phyloP scores from a whole-genome alignment of 2,113 vertebrate species.

The Tretioscincus oriximinensis region DNA sequence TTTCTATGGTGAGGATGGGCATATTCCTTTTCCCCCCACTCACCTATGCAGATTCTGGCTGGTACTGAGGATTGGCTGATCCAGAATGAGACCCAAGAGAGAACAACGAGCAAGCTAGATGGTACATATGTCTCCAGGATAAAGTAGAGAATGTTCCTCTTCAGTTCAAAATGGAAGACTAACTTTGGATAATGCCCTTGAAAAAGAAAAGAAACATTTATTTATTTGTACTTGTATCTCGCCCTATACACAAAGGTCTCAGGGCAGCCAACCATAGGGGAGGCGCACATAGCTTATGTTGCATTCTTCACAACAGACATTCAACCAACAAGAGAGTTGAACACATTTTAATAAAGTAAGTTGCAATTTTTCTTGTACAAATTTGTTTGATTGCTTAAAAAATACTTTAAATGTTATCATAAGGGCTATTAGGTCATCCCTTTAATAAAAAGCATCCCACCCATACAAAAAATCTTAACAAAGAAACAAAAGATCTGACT shows the following conservation, averaged over 20 bases:
- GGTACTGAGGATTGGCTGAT: constrained; percentile 90
- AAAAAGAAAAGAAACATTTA: not conserved
- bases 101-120: constrained; percentile 86
- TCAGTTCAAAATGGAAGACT: constrained; percentile 89
- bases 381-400: not conserved
- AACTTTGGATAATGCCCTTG: constrained; percentile 84
- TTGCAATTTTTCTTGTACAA: not conserved
- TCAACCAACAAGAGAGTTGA: constrained; percentile 22
- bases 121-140: constrained; percentile 90
- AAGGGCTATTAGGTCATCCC: too few relatives aligned
- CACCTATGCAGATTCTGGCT: constrained; percentile 90
- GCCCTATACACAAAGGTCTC: too few relatives aligned
- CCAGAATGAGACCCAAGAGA: constrained; percentile 93
- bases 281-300: too few relatives aligned
- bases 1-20: not conserved
- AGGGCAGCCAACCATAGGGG: too few relatives aligned
- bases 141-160: constrained; percentile 89
- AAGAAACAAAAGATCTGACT: too few relatives aligned
- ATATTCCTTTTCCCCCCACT: not conserved
- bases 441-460: too few relatives aligned
- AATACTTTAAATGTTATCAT: not conserved
- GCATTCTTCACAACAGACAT: too few relatives aligned
- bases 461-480: too few relatives aligned
- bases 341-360: not conserved
- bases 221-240: too few relatives aligned